Conservation (phyloP, 2,113 vertebrate genomes). For the Saguinus midas region DNA sequence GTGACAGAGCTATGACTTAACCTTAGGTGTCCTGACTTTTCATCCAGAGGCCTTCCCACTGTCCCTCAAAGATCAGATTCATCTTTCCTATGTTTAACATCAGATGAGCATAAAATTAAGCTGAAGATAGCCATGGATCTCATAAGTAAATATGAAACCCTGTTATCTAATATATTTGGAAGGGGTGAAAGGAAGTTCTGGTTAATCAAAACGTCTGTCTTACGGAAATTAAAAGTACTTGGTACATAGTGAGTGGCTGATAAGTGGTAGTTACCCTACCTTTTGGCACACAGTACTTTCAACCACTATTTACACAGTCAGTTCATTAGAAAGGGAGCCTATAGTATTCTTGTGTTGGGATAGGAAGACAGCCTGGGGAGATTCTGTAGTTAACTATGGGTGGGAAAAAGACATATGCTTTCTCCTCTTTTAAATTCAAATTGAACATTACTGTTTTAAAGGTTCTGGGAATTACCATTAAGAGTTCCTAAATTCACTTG, state of each 20-base stretch:
- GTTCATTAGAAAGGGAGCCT: not conserved
- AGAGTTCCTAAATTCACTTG: constrained; percentile 5
- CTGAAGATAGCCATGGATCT: not conserved
- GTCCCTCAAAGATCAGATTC: constrained; percentile 25
- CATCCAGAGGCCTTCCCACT: not conserved
- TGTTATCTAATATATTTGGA: constrained; percentile 70
- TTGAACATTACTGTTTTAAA: not conserved
- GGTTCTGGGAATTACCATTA: not conserved
- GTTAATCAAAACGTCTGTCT: constrained; percentile 72
- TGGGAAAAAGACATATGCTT: not conserved
- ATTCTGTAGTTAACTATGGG: not conserved
- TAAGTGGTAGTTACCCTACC: not conserved
- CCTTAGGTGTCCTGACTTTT: not conserved
- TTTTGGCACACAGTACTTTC: not conserved
- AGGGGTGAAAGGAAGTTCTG: constrained; percentile 49
- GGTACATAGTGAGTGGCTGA: not conserved
- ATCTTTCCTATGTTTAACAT: constrained; percentile 40
- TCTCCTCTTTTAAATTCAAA: not conserved
- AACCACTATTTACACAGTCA: not conserved
- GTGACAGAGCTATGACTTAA: not conserved
- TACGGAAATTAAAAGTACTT: constrained; percentile 61
- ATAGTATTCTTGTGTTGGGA: not conserved
- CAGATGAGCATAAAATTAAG: constrained; percentile 59
- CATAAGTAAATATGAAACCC: constrained; percentile 65
- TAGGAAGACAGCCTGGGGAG: not conserved